phyloP scores from a whole-genome alignment of 2,888 invertebrate genomes.

The Crossocerus cetratus region DNA sequence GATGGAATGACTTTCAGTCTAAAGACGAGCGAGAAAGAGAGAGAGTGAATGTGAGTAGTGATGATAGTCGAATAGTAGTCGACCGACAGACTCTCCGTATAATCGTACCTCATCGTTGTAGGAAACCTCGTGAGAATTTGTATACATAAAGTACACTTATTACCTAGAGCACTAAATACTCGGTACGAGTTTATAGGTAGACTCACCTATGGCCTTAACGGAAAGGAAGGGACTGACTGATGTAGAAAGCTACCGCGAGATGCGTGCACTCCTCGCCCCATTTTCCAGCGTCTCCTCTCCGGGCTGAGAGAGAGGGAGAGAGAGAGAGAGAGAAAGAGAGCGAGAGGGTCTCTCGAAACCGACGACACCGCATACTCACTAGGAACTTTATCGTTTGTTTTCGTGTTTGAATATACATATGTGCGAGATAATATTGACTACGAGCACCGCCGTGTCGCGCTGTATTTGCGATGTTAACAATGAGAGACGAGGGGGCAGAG shows the following conservation, averaged over 20 bases:
- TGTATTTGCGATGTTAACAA: constrained; percentile 13
- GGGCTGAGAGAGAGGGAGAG: too few relatives aligned
- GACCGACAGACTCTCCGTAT: constrained; percentile 6
- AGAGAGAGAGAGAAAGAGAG: too few relatives aligned
- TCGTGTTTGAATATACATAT: not conserved
- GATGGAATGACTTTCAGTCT: too few relatives aligned
- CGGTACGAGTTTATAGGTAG: constrained; percentile 61
- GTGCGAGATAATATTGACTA: not conserved
- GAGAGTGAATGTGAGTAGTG: constrained; percentile 23
- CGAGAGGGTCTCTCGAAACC: too few relatives aligned
- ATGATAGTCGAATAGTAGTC: constrained; percentile 19
- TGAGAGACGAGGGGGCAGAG: constrained; percentile 12
- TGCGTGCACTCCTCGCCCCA: not conserved
- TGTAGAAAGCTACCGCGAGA: constrained; percentile 19
- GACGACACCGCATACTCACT: too few relatives aligned
- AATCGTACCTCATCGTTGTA: constrained; percentile 25
- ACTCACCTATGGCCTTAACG: constrained; percentile 72
- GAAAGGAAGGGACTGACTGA: constrained; percentile 33
- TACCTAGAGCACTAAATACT: constrained; percentile 61
- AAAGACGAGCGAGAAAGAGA: constrained; percentile 7
- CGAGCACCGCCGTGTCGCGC: not conserved
- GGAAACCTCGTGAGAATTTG: constrained; percentile 53
- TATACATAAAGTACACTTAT: constrained; percentile 38
- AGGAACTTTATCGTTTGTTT: too few relatives aligned
- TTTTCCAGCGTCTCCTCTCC: too few relatives aligned